Conservation (phyloP, 2,113 vertebrate species). For the Theropithecus gelada region DNA sequence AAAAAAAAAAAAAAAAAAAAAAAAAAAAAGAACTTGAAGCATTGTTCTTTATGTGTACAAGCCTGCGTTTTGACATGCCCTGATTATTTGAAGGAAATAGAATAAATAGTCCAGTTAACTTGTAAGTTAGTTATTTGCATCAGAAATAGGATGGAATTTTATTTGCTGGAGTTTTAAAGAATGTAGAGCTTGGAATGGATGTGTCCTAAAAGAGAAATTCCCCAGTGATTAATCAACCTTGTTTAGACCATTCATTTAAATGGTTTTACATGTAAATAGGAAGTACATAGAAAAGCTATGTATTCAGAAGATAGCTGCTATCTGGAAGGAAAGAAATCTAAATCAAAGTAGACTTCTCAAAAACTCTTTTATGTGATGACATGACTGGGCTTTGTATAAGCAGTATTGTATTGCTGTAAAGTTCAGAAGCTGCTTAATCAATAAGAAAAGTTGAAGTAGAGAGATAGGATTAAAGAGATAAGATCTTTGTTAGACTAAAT, state of each 20-base stretch:
- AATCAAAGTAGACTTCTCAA: slow-evolving; percentile 70
- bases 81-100: background rate
- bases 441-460: slow-evolving; percentile 62
- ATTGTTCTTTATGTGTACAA: background rate
- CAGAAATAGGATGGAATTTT: background rate
- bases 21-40: background rate
- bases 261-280: slow-evolving; percentile 40
- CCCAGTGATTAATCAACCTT: background rate
- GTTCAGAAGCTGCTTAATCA: slow-evolving; percentile 69
- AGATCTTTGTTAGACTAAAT: slow-evolving; percentile 64
- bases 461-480: slow-evolving; percentile 70
- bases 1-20: too few relatives aligned
- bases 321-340: slow-evolving; percentile 74
- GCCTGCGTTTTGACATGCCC: fast-evolving
- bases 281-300: slow-evolving; percentile 19
- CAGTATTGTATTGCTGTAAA: slow-evolving; percentile 45
- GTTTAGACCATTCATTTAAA: background rate
- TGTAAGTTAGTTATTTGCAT: background rate
- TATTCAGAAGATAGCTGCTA: slow-evolving; percentile 60
- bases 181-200: background rate
- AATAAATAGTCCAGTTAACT: background rate
- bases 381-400: slow-evolving; percentile 34
- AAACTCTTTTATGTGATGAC: slow-evolving; percentile 55
- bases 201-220: background rate
- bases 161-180: background rate